Evolutionary conservation across 2,113 vertebrate genomes (phyloP).

Genomic region (Dasyprocta punctata): DNA sequence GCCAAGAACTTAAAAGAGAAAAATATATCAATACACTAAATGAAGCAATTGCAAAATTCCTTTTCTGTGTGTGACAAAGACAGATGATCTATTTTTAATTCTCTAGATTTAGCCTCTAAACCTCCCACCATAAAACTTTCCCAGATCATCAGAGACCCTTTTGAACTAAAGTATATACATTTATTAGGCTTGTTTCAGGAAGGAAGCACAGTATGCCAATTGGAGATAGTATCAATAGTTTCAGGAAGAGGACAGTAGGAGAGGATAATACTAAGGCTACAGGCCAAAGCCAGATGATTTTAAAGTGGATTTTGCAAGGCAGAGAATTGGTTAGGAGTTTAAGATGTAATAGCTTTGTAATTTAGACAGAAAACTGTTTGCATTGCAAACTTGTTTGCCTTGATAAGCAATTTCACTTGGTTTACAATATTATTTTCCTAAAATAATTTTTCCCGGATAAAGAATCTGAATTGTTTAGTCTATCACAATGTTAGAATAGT

Average conservation of each 20-base stretch:
- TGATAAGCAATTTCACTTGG: background rate
- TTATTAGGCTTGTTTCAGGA: background rate
- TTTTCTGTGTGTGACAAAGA: background rate
- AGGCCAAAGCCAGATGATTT: background rate
- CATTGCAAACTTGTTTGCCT: background rate
- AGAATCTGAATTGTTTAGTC: background rate
- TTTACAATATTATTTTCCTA: background rate
- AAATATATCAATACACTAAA: background rate
- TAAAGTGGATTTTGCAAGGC: background rate
- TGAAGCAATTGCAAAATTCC: background rate
- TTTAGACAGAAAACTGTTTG: background rate
- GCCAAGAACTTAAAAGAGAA: background rate
- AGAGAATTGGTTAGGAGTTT: background rate
- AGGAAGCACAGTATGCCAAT: rapidly evolving
- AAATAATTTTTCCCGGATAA: background rate
- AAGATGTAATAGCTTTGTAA: background rate
- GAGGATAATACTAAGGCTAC: background rate
- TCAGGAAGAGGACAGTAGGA: rapidly evolving
- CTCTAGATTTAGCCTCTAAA: background rate
- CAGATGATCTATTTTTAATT: background rate
- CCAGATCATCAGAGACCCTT: background rate
- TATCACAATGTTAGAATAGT: background rate
- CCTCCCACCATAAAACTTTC: background rate
- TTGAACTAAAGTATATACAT: background rate
- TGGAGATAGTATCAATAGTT: too few species aligned